phyloP scores from a whole-genome alignment of 2,797 vertebrate species.

The Myripristis jacobus region DNA sequence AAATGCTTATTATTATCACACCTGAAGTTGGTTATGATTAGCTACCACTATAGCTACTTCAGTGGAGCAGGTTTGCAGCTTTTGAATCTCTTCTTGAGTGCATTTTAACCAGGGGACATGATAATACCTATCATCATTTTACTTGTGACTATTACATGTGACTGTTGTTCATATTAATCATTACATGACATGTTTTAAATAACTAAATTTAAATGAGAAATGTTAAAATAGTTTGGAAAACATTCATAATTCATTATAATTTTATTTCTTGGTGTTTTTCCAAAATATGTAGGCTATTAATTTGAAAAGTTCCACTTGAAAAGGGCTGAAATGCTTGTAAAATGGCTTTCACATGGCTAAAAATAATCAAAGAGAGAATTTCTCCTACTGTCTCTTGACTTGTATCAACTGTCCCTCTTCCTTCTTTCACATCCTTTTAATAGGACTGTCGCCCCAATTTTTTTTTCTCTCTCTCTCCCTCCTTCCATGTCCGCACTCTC shows the following conservation, averaged over 20 bases:
- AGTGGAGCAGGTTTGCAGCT: neutral
- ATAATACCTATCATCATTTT: neutral
- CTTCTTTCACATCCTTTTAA: neutral
- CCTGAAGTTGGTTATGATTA: neutral
- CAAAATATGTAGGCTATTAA: no score
- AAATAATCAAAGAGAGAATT: no score
- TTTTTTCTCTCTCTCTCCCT: neutral
- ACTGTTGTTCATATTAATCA: neutral
- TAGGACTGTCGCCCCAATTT: neutral
- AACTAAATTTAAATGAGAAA: neutral
- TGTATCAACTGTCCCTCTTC: no score
- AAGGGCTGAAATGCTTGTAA: no score
- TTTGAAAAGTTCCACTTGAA: no score
- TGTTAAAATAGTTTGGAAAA: neutral
- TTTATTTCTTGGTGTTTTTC: no score
- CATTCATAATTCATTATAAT: no score
- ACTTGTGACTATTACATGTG: neutral
- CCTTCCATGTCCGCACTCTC: constrained; percentile 50
- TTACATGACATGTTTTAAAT: neutral
- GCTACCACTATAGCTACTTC: neutral
- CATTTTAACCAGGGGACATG: neutral
- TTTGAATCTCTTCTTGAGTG: neutral
- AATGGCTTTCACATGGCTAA: no score
- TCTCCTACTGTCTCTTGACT: no score
- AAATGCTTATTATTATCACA: neutral